Conservation (phyloP, 2,113 vertebrate genomes). For the Danionella cerebrum region DNA sequence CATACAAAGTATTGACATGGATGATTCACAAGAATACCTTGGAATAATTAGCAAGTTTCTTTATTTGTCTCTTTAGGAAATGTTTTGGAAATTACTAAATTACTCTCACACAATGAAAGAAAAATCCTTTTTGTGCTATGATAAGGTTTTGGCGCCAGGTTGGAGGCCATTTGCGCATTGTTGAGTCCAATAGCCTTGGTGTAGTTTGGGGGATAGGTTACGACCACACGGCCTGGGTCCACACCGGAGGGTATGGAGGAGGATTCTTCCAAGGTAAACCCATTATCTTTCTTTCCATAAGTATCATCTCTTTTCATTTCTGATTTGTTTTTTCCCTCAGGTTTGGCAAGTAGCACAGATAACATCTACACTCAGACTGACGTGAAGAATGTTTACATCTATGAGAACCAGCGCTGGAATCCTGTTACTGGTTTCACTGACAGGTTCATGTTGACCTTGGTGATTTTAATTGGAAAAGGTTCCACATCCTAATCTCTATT, state of each 20-base stretch:
- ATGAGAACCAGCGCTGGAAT: conserved; percentile 98
- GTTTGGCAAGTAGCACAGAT: conserved; percentile 78
- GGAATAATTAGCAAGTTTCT: too few relatives aligned
- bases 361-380: conserved; percentile 84
- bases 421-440: conserved; percentile 88
- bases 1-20: too few relatives aligned
- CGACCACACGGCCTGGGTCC: conserved; percentile 85
- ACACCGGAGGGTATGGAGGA: conserved; percentile 84
- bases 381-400: conserved; percentile 83
- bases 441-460: conserved; percentile 59
- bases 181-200: conserved; percentile 79
- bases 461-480: neutral
- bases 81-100: too few relatives aligned
- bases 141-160: conserved; percentile 93
- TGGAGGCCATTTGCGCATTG: conserved; percentile 80
- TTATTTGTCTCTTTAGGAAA: too few relatives aligned
- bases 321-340: conserved; percentile 41
- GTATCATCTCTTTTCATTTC: neutral
- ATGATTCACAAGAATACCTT: too few relatives aligned
- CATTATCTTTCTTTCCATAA: neutral
- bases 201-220: conserved; percentile 91
- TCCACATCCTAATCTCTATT: neutral
- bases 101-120: too few relatives aligned
- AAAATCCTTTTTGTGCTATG: too few relatives aligned
- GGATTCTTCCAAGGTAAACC: conserved; percentile 80